Conservation (phyloP, 2,113 vertebrate genomes). For the Mixornis gularis region DNA sequence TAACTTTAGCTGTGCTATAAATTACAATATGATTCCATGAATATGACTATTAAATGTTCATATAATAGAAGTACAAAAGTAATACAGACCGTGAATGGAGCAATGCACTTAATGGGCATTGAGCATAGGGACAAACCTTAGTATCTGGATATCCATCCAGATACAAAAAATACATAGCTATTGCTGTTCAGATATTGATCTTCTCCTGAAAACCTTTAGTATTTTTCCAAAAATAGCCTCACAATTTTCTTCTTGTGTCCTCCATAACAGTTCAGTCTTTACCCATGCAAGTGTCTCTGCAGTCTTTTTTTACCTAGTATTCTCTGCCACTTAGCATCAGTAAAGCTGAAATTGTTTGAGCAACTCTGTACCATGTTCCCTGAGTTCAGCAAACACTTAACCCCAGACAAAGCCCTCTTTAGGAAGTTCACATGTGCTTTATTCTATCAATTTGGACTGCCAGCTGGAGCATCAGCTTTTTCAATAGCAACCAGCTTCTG, state of each 20-base stretch:
- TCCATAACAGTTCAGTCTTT: not conserved
- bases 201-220: not conserved
- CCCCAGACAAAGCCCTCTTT: not conserved
- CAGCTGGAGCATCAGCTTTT: not conserved
- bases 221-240: not conserved
- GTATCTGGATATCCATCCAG: not conserved
- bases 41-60: not conserved
- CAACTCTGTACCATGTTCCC: not conserved
- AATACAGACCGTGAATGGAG: not conserved
- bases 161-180: not conserved
- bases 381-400: not conserved
- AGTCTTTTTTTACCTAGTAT: not conserved
- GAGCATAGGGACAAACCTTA: not conserved
- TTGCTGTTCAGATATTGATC: not conserved
- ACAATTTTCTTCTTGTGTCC: not conserved
- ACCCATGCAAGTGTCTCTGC: not conserved
- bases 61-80: not conserved
- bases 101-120: not conserved
- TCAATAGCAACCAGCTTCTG: not conserved
- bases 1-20: not conserved
- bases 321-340: not conserved
- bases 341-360: not conserved
- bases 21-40: not conserved
- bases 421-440: not conserved
- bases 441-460: not conserved